Evolutionary conservation across 1,140 invertebrate genomes (phyloP), one percentile per base, ranked within the genome.

Genomic region (Listronotus oregonensis): DNA sequence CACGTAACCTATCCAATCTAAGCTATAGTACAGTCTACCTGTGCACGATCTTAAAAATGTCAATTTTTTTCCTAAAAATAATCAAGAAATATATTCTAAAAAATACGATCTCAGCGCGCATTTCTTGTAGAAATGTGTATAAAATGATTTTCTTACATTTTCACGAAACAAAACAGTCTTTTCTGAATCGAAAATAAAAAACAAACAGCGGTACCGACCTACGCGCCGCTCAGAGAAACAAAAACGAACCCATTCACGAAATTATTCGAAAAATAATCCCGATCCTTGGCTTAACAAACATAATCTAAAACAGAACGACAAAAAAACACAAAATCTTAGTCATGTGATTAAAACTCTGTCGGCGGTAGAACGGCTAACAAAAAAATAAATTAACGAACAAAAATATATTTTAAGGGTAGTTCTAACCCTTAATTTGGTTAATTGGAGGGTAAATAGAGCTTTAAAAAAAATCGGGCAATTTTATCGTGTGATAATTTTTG

Each of bases 221-320:
- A 31, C n/a, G 12, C 54, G 54, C 21, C 42, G n/a, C 12, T 5
- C 37, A 47, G 44, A 47, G 44, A 15, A 40, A 39, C 32, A 61
- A 40, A 51, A 43, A 61, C 40, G 12, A 10, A 14, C 17, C 9
- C 12, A n/a, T 40, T 4, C 11, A 21, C 55, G 21, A 27, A 44
- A 44, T 18, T 18, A 46, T 31, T 27, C 10, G 7, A 6, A 59
- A 47, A 59, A 55, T 27, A 51, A 12, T 27, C 17, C n/a, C 18
- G 18, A n/a, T 44, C 8, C 0, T 18, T 4, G 42, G 42, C 14
- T 14, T 44, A 3, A 44, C 42, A 44, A 44, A 44, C 42, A 44
- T n/a, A 51, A 32, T 51, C n/a, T 57, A 49, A 40, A 54, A 64
- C 43, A 58, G 43, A 68, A 68, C 66, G 43, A 69, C 58, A 58